These are phyloP conservation scores for Coendou prehensilis DNA, from an alignment of 2,797 vertebrate species.

Conservation along the genomic window DNA sequence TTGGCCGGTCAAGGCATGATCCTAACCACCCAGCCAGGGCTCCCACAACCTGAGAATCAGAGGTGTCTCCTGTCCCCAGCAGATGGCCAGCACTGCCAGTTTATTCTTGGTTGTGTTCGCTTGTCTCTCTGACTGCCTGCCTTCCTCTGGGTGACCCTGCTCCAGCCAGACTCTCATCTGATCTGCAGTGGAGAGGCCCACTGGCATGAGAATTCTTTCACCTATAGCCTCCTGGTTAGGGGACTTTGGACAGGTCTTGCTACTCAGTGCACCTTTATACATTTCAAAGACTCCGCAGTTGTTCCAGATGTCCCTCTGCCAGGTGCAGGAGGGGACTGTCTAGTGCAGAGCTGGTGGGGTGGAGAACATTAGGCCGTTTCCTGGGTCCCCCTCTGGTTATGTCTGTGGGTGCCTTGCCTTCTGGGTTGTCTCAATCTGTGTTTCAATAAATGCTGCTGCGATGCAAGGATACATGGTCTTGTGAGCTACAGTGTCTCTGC, in stretches of 20 bases:
- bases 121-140: slow-evolving; percentile 46
- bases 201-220: background rate
- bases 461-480: slow-evolving; percentile 30
- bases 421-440: slow-evolving; percentile 68
- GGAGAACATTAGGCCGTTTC: slow-evolving; percentile 64
- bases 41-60: background rate
- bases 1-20: background rate
- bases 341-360: background rate
- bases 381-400: slow-evolving; percentile 56
- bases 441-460: slow-evolving; percentile 85
- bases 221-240: background rate
- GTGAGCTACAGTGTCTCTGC: background rate
- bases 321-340: background rate
- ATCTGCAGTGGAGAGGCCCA: slow-evolving; percentile 28
- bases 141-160: slow-evolving; percentile 48
- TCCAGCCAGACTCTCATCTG: slow-evolving; percentile 26
- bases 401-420: slow-evolving; percentile 76
- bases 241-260: slow-evolving; percentile 56
- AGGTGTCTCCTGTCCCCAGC: background rate
- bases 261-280: slow-evolving; percentile 61
- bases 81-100: background rate
- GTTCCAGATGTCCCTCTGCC: slow-evolving; percentile 16
- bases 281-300: slow-evolving; percentile 72
- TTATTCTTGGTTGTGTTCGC: background rate
- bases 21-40: background rate